Base-by-base conservation (phyloP, 2,888 invertebrate genomes). In the Hyposoter didymator region DNA sequence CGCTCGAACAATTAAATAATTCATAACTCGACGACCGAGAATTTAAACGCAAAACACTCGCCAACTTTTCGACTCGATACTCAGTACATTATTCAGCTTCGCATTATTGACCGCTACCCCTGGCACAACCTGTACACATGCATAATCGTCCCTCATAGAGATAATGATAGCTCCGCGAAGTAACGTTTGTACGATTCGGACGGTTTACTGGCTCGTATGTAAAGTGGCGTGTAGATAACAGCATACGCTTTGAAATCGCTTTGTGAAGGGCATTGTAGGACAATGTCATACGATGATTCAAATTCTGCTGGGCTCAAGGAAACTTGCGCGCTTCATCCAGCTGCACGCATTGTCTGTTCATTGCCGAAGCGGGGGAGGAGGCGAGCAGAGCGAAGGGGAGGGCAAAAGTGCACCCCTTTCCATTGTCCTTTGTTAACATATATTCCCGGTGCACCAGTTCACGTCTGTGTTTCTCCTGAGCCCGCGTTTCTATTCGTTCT, bases 241-340 rank as follows among this genome's bases (percentile, higher is more conserved):
- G 45, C n/a, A 19, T 66, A 55, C 43, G 66, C 55, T 14, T 66
- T n/a, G 52, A 52, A 66, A 66, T 74, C 39, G 73, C 39, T 39
- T 74, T 66, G 49, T 74, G 74, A 55, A 67, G 66, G 81, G 67
- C 45, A 74, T 55, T 66, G 73, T 66, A 73, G 80, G 67, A 81
- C 81, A 74, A 80, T 74, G 81, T 81, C 81, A 81, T 74, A 73
- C 52, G 74, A 67, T 81, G 81, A 81, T 81, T 81, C 74, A 81
- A 81, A 74, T 81, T 81, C 74, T 66, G 19, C 55, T 43, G 59
- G 67, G 67, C 81, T 43, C 55, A 66, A 67, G 81, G 81, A 81
- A 81, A 81, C 81, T 73, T 52, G 47, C 14, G 43, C 62, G 47
- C 52, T 75, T 75, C 62, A 73, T 66, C 66, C 80, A 73, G 64